Percentiles rank a stretch among this genome's conserved stretches.
phyloP scores from a whole-genome alignment of 2,888 invertebrate species.

The Phlogophora meticulosa region DNA sequence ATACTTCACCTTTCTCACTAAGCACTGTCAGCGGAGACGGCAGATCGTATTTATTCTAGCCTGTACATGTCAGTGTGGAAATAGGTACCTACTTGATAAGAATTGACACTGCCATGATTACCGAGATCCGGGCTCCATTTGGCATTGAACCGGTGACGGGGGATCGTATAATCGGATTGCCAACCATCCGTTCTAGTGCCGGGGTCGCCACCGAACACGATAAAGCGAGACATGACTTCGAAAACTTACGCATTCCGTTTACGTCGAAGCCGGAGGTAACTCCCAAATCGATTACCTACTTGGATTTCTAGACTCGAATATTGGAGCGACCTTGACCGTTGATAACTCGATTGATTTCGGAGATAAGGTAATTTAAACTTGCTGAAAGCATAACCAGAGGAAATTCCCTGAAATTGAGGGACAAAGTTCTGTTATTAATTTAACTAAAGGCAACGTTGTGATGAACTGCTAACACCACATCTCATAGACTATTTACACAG shows the following conservation, averaged over 20 bases:
- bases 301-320: slow-evolving; percentile 23
- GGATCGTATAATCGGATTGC: slow-evolving; percentile 75
- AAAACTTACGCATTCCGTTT: slow-evolving; percentile 41
- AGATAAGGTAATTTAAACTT: slow-evolving; percentile 33
- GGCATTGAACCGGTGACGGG: slow-evolving; percentile 67
- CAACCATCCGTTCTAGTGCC: slow-evolving; percentile 62
- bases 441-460: not conserved
- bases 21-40: slow-evolving; percentile 9
- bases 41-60: slow-evolving; percentile 30
- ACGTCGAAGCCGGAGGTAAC: slow-evolving; percentile 29
- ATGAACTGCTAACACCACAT: not conserved
- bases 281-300: slow-evolving; percentile 38
- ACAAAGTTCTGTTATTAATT: slow-evolving; percentile 1
- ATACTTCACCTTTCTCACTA: slow-evolving; percentile 12
- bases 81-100: slow-evolving; percentile 61
- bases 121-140: slow-evolving; percentile 68
- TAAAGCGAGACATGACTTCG: slow-evolving; percentile 42
- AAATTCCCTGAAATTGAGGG: not conserved
- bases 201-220: slow-evolving; percentile 50
- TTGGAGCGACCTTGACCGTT: slow-evolving; percentile 20
- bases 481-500: not conserved
- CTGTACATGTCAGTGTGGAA: slow-evolving; percentile 33
- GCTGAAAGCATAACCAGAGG: slow-evolving; percentile 6
- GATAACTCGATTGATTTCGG: slow-evolving; percentile 38
- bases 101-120: slow-evolving; percentile 72